These are phyloP conservation scores for Cinclus mexicanus DNA, from an alignment of 2,113 vertebrate species.

Conservation along the genomic window DNA sequence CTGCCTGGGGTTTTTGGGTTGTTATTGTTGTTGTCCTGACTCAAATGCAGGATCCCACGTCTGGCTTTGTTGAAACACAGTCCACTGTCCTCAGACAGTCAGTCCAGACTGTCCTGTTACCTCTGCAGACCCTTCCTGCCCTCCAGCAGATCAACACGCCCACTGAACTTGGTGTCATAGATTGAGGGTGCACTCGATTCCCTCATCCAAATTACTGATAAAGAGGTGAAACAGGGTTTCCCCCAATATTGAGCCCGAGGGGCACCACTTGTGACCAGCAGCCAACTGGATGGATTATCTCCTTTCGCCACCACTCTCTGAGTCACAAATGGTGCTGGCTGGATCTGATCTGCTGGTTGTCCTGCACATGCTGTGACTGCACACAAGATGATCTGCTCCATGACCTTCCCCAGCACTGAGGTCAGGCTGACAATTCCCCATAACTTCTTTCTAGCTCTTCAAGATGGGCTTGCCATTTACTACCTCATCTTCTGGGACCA, in stretches of 20 bases:
- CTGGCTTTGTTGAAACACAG: not conserved
- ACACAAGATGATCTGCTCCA: too few relatives aligned
- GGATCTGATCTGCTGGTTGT: too few relatives aligned
- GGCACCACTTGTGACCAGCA: not conserved
- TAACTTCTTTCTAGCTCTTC: not conserved
- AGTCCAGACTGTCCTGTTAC: not conserved
- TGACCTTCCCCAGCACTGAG: too few relatives aligned
- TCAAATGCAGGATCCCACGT: fast-evolving
- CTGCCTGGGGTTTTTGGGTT: not conserved
- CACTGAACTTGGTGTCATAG: not conserved
- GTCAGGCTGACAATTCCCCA: too few relatives aligned
- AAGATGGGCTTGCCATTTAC: fast-evolving
- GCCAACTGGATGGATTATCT: not conserved
- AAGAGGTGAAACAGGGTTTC: not conserved
- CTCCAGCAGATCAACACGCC: not conserved
- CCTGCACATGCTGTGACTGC: too few relatives aligned
- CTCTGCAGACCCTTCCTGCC: not conserved
- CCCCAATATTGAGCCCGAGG: not conserved
- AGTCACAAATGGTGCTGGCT: too few relatives aligned
- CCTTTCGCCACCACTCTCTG: not conserved
- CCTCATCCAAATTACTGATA: not conserved
- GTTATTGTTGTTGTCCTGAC: not conserved
- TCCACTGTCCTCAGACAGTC: not conserved
- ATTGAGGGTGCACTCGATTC: fast-evolving
- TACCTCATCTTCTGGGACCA: not conserved